A percentile compares a stretch with the other conserved stretches of the same genome.
These are phyloP conservation scores for Chlorodrepanis virens DNA, from an alignment of 2,113 vertebrate genomes.

Conservation along the genomic window DNA sequence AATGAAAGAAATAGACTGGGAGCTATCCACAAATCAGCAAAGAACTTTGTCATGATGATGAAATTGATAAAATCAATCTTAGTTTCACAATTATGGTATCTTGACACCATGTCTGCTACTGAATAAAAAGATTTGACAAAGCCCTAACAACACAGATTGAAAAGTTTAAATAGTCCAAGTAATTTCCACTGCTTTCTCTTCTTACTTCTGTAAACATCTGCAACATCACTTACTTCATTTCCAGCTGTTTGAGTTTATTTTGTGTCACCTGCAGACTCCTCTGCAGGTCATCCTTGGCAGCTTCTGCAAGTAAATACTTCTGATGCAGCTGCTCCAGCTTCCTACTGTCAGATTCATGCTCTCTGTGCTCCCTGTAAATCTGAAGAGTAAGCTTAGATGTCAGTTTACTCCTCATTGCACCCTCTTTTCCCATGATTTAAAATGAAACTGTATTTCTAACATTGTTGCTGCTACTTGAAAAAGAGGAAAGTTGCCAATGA, in stretches of 20 bases:
- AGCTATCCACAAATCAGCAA: neutral
- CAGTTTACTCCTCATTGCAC: neutral
- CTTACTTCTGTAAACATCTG: neutral
- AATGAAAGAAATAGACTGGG: neutral
- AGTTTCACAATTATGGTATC: neutral
- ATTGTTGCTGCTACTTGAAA: neutral
- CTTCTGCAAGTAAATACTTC: conserved; percentile 84
- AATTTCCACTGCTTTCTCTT: neutral
- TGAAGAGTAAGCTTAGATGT: conserved; percentile 36
- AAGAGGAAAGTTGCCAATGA: neutral
- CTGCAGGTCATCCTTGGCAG: conserved; percentile 83
- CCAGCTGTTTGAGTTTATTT: conserved; percentile 85
- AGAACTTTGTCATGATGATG: neutral
- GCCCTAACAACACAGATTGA: neutral
- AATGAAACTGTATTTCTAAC: neutral
- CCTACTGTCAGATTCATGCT: conserved; percentile 77
- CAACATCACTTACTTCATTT: conserved; percentile 83
- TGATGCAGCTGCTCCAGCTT: conserved; percentile 89
- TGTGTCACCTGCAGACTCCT: conserved; percentile 82
- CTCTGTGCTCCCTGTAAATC: conserved; percentile 81
- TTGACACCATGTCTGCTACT: neutral
- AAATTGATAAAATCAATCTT: neutral
- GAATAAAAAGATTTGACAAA: neutral
- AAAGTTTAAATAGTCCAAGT: neutral
- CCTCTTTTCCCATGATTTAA: neutral